Conservation (phyloP, 2,797 vertebrate genomes). For the Falco rusticolus region DNA sequence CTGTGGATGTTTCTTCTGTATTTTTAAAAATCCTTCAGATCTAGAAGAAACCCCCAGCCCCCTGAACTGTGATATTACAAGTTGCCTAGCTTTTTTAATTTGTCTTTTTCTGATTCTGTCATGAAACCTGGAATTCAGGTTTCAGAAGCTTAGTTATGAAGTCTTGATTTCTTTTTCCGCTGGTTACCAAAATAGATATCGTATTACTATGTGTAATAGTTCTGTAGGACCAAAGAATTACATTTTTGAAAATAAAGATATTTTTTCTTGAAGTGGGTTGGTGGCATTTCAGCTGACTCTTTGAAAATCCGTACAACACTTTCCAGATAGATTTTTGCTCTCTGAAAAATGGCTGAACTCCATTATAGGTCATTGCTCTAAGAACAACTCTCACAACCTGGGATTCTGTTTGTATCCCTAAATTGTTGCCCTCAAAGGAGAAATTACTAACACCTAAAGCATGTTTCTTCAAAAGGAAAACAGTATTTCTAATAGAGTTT, state of each 20-base stretch:
- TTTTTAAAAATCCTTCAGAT: neutral
- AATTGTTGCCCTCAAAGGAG: neutral
- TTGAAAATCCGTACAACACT: neutral
- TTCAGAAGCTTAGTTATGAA: neutral
- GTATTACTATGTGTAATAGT: rapidly evolving
- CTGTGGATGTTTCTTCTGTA: neutral
- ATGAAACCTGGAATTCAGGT: neutral
- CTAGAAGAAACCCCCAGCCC: neutral
- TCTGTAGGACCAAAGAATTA: neutral
- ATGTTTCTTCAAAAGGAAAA: neutral
- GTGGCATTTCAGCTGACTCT: neutral
- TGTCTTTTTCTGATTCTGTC: neutral
- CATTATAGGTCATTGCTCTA: neutral
- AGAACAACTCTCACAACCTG: neutral
- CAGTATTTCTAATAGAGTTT: neutral
- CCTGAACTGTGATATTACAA: neutral
- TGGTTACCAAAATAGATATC: neutral
- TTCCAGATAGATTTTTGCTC: neutral
- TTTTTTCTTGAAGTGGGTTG: neutral
- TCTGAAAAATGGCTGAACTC: neutral
- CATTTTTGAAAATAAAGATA: neutral
- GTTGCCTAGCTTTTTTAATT: neutral
- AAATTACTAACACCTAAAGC: neutral
- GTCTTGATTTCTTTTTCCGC: neutral
- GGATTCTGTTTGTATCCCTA: neutral